These are phyloP conservation scores for Amphiprion ocellaris DNA, from an alignment of 2,113 vertebrate species.

Conservation along the genomic window DNA sequence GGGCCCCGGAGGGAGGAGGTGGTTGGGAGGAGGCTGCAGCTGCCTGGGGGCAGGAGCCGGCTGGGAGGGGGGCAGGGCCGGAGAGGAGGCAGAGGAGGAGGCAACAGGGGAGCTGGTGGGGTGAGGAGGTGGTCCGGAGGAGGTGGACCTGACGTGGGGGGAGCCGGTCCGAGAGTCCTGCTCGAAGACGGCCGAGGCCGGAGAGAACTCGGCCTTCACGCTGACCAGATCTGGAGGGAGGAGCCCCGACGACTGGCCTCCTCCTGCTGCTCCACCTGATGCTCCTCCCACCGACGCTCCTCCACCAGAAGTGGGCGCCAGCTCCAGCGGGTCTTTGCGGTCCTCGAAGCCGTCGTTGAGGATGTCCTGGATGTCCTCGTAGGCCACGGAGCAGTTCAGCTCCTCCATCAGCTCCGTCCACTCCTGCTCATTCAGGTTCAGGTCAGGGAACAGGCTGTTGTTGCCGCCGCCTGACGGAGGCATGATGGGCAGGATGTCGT, in stretches of 20 bases:
- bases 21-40: conserved; percentile 84
- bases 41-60: conserved; percentile 80
- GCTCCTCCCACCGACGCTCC: conserved; percentile 22
- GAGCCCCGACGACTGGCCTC: conserved; percentile 52
- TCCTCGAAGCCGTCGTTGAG: conserved; percentile 96
- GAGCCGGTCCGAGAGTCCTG: conserved; percentile 90
- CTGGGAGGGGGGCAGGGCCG: conserved; percentile 85
- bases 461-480: conserved; percentile 88
- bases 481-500: conserved; percentile 94
- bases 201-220: conserved; percentile 94
- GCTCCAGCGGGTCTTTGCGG: conserved; percentile 91
- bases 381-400: conserved; percentile 93
- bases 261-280: neutral
- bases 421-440: conserved; percentile 98
- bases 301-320: conserved; percentile 77
- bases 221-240: conserved; percentile 87
- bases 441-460: conserved; percentile 94
- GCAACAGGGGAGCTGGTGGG: conserved; percentile 85
- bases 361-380: conserved; percentile 98
- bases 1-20: conserved; percentile 79
- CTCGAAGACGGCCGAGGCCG: conserved; percentile 87
- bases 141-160: conserved; percentile 89
- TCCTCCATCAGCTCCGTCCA: conserved; percentile 99
- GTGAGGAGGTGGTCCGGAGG: conserved; percentile 89
- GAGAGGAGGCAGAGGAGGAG: conserved; percentile 85